phyloP scores from a whole-genome alignment of 37 sponge, comb jelly and placozoan genomes.

The Petrosia ficiformis region DNA sequence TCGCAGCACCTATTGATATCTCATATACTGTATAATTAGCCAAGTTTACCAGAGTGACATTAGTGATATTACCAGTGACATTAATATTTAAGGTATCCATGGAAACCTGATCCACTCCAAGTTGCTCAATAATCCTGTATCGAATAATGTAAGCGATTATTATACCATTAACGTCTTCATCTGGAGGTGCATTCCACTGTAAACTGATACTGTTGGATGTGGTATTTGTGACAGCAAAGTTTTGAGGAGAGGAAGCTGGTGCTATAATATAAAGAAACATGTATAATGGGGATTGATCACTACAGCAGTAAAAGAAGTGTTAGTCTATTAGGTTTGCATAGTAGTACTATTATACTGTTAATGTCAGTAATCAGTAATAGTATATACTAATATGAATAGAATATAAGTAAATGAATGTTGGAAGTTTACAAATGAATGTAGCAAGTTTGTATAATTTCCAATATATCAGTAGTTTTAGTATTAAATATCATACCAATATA shows the following conservation, averaged over 20 bases:
- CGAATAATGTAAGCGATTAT: conserved; percentile 4
- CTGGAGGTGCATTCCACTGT: conserved; percentile 16
- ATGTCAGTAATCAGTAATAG: no score
- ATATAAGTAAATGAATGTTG: no score
- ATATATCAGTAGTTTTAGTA: no score
- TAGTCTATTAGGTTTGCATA: no score
- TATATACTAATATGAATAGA: no score
- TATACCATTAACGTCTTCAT: conserved; percentile 31
- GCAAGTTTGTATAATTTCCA: no score
- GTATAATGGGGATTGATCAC: no score
- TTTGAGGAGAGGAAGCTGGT: conserved; percentile 8
- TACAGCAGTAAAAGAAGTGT: no score
- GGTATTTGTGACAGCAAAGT: conserved; percentile 3
- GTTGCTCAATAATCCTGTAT: conserved; percentile 11
- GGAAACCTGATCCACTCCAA: conserved; percentile 12
- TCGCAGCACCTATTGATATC: conserved; percentile 24
- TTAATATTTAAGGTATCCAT: background rate
- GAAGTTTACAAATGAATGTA: no score
- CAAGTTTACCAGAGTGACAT: background rate
- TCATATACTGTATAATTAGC: conserved; percentile 30
- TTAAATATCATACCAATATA: no score
- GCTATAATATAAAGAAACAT: background rate
- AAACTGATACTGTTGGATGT: conserved; percentile 11
- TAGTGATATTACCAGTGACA: no score
- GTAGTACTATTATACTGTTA: no score